These are phyloP conservation scores for Hippoglossus stenolepis DNA, from an alignment of 2,113 vertebrate genomes.

Conservation along the genomic window DNA sequence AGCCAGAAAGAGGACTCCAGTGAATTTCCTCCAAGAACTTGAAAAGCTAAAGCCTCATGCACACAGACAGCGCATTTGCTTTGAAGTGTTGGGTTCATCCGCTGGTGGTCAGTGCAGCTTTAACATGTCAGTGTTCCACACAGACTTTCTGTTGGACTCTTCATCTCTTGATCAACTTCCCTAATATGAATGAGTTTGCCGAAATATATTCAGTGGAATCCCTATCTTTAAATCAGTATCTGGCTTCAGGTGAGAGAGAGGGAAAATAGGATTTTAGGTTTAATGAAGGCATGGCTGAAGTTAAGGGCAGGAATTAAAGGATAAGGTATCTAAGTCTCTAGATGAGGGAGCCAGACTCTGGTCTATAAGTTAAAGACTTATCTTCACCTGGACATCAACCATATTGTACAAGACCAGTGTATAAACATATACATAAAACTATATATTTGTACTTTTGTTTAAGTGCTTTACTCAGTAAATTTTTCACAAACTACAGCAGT, in stretches of 20 bases:
- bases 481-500: not conserved
- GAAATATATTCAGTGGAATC: constrained; percentile 22
- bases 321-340: constrained; percentile 18
- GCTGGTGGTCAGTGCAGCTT: not conserved
- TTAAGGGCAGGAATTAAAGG: constrained; percentile 25
- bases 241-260: constrained; percentile 22
- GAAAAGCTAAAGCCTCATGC: not conserved
- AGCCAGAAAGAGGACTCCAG: not conserved
- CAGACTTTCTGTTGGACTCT: not conserved
- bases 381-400: not conserved
- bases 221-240: constrained; percentile 34
- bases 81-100: not conserved
- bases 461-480: too few relatives aligned
- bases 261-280: constrained; percentile 5
- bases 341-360: not conserved
- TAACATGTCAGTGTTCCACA: not conserved
- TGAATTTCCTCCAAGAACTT: not conserved
- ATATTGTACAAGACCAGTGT: not conserved
- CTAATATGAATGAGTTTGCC: not conserved
- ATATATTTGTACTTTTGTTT: too few relatives aligned
- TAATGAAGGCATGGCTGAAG: constrained; percentile 33
- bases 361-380: not conserved
- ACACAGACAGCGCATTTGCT: not conserved
- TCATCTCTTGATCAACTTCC: constrained; percentile 19
- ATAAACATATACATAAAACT: not conserved